Conservation (phyloP, 2,797 vertebrate species). For the Enteromius mattozi region DNA sequence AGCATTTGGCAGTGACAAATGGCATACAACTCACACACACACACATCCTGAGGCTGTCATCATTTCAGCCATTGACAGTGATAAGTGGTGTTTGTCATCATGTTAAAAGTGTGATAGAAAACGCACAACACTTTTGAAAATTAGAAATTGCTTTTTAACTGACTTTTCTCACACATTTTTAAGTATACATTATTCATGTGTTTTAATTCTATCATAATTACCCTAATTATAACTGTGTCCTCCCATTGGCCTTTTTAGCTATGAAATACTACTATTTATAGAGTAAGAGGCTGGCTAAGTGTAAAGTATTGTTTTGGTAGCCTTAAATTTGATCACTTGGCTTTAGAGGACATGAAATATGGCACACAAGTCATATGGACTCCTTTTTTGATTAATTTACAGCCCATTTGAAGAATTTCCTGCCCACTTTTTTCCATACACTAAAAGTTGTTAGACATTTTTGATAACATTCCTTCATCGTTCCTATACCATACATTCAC, state of each 20-base stretch:
- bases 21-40: slow-evolving; percentile 18
- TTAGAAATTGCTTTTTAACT: neutral
- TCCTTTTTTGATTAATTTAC: neutral
- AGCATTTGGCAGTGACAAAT: slow-evolving; percentile 42
- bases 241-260: neutral
- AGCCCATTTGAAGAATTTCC: neutral
- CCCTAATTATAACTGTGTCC: neutral
- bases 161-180: neutral
- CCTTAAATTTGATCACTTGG: neutral
- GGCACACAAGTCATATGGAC: neutral
- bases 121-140: neutral
- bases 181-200: neutral
- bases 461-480: too few species aligned
- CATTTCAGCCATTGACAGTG: slow-evolving; percentile 7
- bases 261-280: neutral
- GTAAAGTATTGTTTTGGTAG: neutral
- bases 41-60: slow-evolving; percentile 12
- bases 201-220: neutral
- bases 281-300: neutral
- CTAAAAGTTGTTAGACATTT: too few species aligned
- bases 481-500: neutral
- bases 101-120: slow-evolving; percentile 14
- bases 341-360: neutral
- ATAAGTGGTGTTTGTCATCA: slow-evolving; percentile 39
- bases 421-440: neutral